These are phyloP conservation scores for Polylopha cassiicola DNA, from an alignment of 2,888 invertebrate species.

Conservation along the genomic window DNA sequence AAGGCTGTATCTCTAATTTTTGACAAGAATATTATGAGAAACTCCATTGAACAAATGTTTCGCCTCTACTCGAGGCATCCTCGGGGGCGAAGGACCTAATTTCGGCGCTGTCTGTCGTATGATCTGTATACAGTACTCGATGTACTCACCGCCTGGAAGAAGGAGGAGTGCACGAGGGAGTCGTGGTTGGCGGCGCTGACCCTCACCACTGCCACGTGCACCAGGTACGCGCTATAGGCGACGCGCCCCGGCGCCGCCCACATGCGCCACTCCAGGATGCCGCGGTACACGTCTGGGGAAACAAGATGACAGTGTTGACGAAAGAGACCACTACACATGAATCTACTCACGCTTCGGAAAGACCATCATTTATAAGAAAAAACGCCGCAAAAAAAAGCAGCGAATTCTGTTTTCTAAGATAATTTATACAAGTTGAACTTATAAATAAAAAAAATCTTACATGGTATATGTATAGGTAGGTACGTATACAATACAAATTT, in stretches of 20 bases:
- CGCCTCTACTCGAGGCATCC: too few relatives aligned
- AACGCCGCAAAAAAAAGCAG: too few relatives aligned
- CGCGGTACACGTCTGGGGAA: constrained; percentile 32
- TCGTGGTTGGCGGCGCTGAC: constrained; percentile 24
- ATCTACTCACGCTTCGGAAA: too few relatives aligned
- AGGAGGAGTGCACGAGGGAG: constrained; percentile 24
- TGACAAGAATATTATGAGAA: neutral
- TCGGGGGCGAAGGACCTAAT: too few relatives aligned
- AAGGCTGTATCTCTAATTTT: neutral
- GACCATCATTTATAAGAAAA: too few relatives aligned
- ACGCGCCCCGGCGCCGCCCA: constrained; percentile 30
- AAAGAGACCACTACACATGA: neutral
- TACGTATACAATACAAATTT: too few relatives aligned
- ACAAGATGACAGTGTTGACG: neutral
- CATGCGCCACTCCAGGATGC: constrained; percentile 35
- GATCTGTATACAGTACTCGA: too few relatives aligned
- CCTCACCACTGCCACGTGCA: constrained; percentile 26
- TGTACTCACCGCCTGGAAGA: constrained; percentile 29
- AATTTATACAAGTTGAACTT: too few relatives aligned
- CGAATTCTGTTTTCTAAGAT: too few relatives aligned
- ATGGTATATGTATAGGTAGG: too few relatives aligned
- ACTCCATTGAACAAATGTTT: neutral
- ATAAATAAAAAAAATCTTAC: too few relatives aligned
- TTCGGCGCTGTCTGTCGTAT: too few relatives aligned
- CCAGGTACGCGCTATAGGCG: constrained; percentile 31